phyloP scores from a whole-genome alignment of 2,113 vertebrate species.

The Rallus limicola region DNA sequence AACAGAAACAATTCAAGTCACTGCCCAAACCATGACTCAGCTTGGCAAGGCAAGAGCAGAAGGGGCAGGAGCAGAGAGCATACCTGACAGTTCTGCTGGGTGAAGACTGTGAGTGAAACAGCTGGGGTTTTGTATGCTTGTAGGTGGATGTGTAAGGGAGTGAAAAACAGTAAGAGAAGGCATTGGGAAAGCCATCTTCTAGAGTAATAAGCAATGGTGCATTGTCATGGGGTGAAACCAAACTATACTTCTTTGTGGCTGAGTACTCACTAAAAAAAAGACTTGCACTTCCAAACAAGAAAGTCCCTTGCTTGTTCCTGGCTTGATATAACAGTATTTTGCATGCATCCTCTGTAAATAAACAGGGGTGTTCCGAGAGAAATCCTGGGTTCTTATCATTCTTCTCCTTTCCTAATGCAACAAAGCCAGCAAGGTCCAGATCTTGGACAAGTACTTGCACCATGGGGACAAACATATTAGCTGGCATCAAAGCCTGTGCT shows the following conservation, averaged over 20 bases:
- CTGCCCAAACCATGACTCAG: not conserved
- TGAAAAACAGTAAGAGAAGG: not conserved
- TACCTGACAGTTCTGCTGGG: not conserved
- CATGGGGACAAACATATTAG: not conserved
- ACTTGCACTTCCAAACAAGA: not conserved
- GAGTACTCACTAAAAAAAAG: not conserved
- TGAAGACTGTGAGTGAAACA: not conserved
- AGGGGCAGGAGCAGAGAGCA: not conserved
- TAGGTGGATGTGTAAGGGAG: not conserved
- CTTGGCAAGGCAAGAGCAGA: not conserved
- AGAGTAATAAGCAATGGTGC: not conserved
- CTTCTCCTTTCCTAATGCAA: not conserved
- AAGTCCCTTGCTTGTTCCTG: not conserved
- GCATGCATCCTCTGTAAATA: not conserved
- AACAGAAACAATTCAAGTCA: not conserved
- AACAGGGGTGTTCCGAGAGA: not conserved
- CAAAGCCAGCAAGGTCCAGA: not conserved
- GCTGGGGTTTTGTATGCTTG: not conserved
- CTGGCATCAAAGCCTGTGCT: conserved; percentile 1
- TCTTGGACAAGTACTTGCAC: not conserved
- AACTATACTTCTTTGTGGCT: not conserved
- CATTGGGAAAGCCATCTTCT: not conserved
- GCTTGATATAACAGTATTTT: not conserved
- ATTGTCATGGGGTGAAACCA: not conserved
- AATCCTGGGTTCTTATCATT: not conserved